A percentile compares a stretch with the other conserved stretches of the same genome.
phyloP scores from a whole-genome alignment of 23 tunicate species.

The Diplosoma virens region DNA sequence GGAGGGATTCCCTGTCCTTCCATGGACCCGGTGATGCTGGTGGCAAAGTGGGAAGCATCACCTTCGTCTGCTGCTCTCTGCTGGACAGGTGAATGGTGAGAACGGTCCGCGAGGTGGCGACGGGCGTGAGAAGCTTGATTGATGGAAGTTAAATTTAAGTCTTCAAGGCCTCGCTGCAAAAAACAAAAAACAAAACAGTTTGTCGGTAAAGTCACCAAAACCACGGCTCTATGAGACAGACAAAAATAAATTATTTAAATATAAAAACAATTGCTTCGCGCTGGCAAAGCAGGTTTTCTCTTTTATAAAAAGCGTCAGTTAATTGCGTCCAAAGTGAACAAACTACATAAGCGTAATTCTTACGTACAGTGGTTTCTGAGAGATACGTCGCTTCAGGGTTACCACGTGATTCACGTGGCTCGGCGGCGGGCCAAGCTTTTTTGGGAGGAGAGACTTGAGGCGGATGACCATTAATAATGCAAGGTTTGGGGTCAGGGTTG shows the following conservation, averaged over 20 bases:
- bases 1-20: constrained; percentile 71
- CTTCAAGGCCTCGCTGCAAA: constrained; percentile 46
- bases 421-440: constrained; percentile 6
- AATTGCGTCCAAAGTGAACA: too few relatives aligned
- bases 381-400: too few relatives aligned
- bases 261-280: too few relatives aligned
- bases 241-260: too few relatives aligned
- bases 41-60: constrained; percentile 45
- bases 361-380: constrained; percentile 58
- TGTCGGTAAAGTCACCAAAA: too few relatives aligned
- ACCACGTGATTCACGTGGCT: background rate
- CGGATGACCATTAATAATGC: too few relatives aligned
- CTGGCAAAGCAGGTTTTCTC: too few relatives aligned
- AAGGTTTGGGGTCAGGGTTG: background rate
- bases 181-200: background rate
- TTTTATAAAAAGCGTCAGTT: too few relatives aligned
- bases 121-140: constrained; percentile 42
- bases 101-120: constrained; percentile 34
- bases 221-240: too few relatives aligned
- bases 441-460: constrained; percentile 5
- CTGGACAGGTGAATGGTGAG: background rate
- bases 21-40: constrained; percentile 71
- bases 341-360: background rate
- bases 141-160: constrained; percentile 33
- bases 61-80: background rate